Evolutionary conservation across 2,113 vertebrate species (phyloP).

Genomic region (Coptodon bakossiorum): DNA sequence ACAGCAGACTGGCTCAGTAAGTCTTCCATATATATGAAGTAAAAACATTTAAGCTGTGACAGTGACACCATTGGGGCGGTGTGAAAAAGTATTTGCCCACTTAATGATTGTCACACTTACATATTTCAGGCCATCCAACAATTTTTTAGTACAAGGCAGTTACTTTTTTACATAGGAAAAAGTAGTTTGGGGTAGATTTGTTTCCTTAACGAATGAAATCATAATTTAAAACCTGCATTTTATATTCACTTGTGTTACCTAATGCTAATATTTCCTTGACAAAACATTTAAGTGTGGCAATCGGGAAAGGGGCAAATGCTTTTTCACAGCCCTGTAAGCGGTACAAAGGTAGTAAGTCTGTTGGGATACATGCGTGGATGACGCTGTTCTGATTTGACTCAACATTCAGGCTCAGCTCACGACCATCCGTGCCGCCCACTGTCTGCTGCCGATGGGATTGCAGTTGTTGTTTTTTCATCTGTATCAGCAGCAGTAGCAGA

Average conservation of each 20-base stretch:
- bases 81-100: background rate
- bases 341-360: background rate
- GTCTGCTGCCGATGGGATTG: background rate
- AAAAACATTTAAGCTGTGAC: background rate
- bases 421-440: background rate
- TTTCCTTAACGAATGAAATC: background rate
- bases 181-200: background rate
- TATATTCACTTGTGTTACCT: background rate
- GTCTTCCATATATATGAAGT: background rate
- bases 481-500: background rate
- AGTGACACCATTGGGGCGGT: fast-evolving
- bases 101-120: background rate
- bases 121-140: background rate
- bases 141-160: background rate
- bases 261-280: background rate
- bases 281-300: background rate
- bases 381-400: background rate
- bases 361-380: background rate
- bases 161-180: background rate
- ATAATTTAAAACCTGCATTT: background rate
- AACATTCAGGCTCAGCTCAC: background rate
- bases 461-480: background rate
- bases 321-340: background rate
- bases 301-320: background rate
- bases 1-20: background rate